Percentiles rank a stretch among this genome's conserved stretches.
These are phyloP conservation scores for Parotia lawesii DNA, from an alignment of 2,113 vertebrate species.

Conservation along the genomic window DNA sequence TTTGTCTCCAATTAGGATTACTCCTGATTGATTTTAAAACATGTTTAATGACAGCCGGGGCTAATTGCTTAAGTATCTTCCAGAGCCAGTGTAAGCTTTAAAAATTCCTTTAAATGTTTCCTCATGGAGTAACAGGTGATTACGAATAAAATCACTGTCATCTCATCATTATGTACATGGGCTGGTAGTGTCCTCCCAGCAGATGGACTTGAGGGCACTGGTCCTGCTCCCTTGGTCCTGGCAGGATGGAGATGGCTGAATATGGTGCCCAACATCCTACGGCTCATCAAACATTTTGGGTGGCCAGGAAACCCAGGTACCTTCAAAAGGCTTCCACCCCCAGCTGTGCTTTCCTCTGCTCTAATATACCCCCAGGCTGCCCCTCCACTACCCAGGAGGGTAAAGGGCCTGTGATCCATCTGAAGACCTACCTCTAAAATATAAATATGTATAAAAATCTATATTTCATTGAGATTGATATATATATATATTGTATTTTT, in stretches of 20 bases:
- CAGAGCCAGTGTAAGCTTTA: background rate
- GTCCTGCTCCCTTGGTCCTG: background rate
- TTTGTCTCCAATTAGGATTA: background rate
- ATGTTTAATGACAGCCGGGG: background rate
- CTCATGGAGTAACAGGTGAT: background rate
- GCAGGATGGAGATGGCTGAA: too few relatives aligned
- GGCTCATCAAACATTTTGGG: accelerated
- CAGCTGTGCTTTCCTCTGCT: background rate
- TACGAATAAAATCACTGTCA: background rate
- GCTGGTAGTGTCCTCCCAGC: background rate
- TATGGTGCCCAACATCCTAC: accelerated
- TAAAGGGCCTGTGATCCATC: background rate
- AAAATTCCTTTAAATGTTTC: background rate
- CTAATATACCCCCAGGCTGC: background rate
- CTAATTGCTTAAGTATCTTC: background rate
- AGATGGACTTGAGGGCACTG: background rate
- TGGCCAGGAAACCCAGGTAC: background rate
- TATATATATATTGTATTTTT: background rate
- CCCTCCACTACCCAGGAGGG: too few relatives aligned
- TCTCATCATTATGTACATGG: accelerated
- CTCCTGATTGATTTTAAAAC: background rate
- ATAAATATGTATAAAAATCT: background rate
- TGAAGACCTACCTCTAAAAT: background rate
- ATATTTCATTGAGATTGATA: background rate
- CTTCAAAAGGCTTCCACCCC: background rate